Conservation (phyloP, 2,888 invertebrate genomes). For the Himalopsyche kuldschensis region DNA sequence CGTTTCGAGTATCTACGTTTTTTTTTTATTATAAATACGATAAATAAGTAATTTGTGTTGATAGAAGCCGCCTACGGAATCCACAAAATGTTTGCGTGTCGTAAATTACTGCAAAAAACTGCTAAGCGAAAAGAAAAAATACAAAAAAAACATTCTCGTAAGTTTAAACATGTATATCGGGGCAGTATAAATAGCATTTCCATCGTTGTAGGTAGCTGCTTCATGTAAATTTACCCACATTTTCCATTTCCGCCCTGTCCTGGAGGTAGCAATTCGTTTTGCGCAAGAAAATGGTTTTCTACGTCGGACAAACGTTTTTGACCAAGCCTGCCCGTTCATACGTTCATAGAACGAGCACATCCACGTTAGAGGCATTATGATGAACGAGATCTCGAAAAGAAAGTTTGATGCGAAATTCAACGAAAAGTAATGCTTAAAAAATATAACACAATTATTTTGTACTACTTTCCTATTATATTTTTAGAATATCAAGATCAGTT, state of each 20-base stretch:
- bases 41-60: background rate
- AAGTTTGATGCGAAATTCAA: background rate
- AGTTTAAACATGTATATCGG: background rate
- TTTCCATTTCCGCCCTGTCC: constrained; percentile 35
- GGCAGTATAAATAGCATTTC: background rate
- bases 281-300: constrained; percentile 30
- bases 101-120: background rate
- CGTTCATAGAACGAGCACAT: background rate
- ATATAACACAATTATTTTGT: too few species aligned
- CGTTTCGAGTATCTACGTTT: too few species aligned
- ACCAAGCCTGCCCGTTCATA: background rate
- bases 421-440: too few species aligned
- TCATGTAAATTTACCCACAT: constrained; percentile 29
- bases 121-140: background rate
- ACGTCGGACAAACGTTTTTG: constrained; percentile 8
- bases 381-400: background rate
- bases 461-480: too few species aligned
- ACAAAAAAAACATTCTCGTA: background rate
- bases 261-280: constrained; percentile 26
- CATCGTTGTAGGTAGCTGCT: background rate
- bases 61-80: background rate
- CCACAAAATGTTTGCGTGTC: background rate
- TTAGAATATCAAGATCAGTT: too few species aligned
- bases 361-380: background rate
- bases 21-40: too few species aligned